Base-by-base conservation (phyloP, 2,797 vertebrate species). In the Hydrocynus forskahlii region DNA sequence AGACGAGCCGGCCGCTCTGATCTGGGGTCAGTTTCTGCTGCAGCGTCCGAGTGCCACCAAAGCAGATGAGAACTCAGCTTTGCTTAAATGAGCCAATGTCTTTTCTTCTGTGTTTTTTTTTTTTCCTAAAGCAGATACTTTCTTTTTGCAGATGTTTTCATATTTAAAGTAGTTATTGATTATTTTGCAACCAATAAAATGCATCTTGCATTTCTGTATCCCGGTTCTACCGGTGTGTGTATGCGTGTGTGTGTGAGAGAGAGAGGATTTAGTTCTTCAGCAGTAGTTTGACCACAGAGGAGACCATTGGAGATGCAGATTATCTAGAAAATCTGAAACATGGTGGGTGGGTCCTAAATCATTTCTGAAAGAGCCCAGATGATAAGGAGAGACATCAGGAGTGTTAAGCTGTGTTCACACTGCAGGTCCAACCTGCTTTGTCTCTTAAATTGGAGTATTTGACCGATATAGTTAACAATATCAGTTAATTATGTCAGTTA, bases 21-120 rank as follows among this genome's bases (percentile, higher is more conserved):
- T 59, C 35, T 48, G 16, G 23, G n/a, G 13, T n/a, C 29, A 40
- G 62, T 54, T 23, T 52, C 17, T 9, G 25, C 59, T 54, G 17
- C 45, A 60, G 52, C 8, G 14, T 23, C 66, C 60, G 48, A 80
- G 82, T 91, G 88, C 89, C 87, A 88, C 86, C 87, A n/a, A 29
- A 29, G 81, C 81, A 85, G 82, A 87, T 29, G 29, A 86, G 75
- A 87, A 64, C 55, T 86, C 86, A 84, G 83, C 87, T 75, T 92
- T 92, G 92, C 92, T 86, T 92, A 16, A 79, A 92, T 94, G 93
- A 95, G 94, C 93, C 94, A 94, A 90, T 91, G 43, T 87, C 29
- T 29, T 29, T 29, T 3, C 29, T 29, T 29, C 29, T 29, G 29
- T 1, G 1, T 89, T 86, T 90, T 78, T 29, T 89, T 86, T 90